Evolutionary conservation across 2,113 vertebrate genomes (phyloP).

Genomic region (Corydoras maculifer): DNA sequence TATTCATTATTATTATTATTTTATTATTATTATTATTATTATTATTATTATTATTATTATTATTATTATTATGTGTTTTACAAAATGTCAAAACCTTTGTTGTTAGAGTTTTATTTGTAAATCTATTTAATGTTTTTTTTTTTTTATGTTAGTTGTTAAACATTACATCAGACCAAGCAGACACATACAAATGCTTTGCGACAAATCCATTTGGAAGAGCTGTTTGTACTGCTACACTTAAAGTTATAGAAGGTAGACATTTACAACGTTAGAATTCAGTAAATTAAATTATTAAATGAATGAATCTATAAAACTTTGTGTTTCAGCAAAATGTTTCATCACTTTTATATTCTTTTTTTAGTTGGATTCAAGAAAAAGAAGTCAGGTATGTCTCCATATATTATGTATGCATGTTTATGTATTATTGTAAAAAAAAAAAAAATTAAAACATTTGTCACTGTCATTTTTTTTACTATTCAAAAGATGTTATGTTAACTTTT

Average conservation of each 20-base stretch:
- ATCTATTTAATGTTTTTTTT: slow-evolving; percentile 5
- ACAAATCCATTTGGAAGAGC: slow-evolving; percentile 77
- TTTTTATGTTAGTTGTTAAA: slow-evolving; percentile 64
- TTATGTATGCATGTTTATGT: no score
- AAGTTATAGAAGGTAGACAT: slow-evolving; percentile 70
- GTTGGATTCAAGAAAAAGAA: slow-evolving; percentile 69
- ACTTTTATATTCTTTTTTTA: slow-evolving; percentile 42
- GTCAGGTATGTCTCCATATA: slow-evolving; percentile 23
- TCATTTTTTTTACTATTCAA: no score
- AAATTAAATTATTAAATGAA: neutral
- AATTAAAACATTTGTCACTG: no score
- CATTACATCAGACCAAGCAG: slow-evolving; percentile 63
- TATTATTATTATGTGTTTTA: no score
- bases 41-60: no score
- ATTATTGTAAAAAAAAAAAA: no score
- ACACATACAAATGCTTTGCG: slow-evolving; percentile 73
- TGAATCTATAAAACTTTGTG: neutral
- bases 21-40: no score
- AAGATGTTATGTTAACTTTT: neutral
- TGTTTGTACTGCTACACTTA: slow-evolving; percentile 64
- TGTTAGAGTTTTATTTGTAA: neutral
- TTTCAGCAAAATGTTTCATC: neutral
- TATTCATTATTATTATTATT: no score
- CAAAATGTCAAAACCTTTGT: neutral
- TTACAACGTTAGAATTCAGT: neutral